Conservation (phyloP, 2,888 invertebrate genomes). For the Eupeodes latifasciatus region DNA sequence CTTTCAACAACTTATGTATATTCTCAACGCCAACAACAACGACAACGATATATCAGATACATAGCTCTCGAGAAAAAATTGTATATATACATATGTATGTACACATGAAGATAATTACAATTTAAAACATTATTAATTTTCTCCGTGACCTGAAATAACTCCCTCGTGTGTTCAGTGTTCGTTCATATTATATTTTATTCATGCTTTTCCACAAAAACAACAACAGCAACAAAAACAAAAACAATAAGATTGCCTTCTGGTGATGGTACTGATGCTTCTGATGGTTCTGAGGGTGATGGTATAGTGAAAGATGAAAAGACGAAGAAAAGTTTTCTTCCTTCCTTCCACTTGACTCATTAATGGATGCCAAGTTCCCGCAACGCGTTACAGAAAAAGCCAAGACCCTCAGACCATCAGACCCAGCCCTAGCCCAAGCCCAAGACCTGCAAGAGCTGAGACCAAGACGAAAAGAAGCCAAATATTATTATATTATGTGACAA, state of each 20-base stretch:
- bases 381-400: constrained; percentile 32
- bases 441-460: no score
- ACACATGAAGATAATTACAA: constrained; percentile 31
- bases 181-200: constrained; percentile 7
- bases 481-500: constrained; percentile 39
- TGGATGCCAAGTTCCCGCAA: constrained; percentile 34
- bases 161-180: constrained; percentile 4
- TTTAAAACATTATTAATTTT: constrained; percentile 47
- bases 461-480: constrained; percentile 55
- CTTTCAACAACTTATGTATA: constrained; percentile 26
- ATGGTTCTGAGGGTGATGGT: neutral
- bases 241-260: constrained; percentile 6
- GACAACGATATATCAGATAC: neutral
- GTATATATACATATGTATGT: neutral
- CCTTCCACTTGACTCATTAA: constrained; percentile 58
- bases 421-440: no score
- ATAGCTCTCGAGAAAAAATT: constrained; percentile 2
- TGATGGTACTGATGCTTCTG: neutral
- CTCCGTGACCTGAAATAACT: constrained; percentile 40
- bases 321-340: constrained; percentile 36
- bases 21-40: neutral
- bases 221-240: neutral
- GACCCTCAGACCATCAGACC: neutral
- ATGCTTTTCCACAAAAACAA: constrained; percentile 22
- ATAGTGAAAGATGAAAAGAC: neutral